phyloP scores from a whole-genome alignment of 2,888 invertebrate species.

The Pterobdella sp. region DNA sequence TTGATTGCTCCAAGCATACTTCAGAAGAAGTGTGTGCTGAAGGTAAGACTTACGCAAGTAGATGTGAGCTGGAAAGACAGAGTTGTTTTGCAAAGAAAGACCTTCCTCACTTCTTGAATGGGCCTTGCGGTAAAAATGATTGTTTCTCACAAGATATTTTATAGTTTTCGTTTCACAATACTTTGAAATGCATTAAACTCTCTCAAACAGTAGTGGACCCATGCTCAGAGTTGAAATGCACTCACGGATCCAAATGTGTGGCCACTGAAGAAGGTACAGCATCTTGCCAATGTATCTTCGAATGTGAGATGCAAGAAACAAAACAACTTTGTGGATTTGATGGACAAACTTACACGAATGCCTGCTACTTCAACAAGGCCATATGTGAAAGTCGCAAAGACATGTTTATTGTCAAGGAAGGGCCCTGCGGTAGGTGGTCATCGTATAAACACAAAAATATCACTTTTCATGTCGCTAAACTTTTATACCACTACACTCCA shows the following conservation, averaged over 20 bases:
- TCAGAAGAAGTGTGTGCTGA: slow-evolving; percentile 10
- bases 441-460: neutral
- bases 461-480: neutral
- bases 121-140: slow-evolving; percentile 13
- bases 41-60: neutral
- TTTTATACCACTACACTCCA: neutral
- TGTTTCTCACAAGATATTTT: too few species aligned
- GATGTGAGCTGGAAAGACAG: neutral
- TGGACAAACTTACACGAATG: slow-evolving; percentile 18
- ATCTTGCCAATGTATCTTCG: slow-evolving; percentile 14
- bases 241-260: slow-evolving; percentile 18
- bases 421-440: slow-evolving; percentile 2
- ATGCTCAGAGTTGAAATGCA: slow-evolving; percentile 5
- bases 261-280: neutral
- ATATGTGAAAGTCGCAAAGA: neutral
- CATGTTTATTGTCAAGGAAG: neutral
- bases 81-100: neutral
- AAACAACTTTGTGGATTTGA: slow-evolving; percentile 20
- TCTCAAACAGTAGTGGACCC: slow-evolving; percentile 11
- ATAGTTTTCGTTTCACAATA: too few species aligned
- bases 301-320: neutral
- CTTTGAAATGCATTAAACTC: too few species aligned
- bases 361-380: neutral
- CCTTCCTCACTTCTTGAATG: neutral
- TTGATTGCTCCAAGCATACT: neutral